phyloP scores from a whole-genome alignment of 2,113 vertebrate species.

The Sarotherodon lohbergeri region DNA sequence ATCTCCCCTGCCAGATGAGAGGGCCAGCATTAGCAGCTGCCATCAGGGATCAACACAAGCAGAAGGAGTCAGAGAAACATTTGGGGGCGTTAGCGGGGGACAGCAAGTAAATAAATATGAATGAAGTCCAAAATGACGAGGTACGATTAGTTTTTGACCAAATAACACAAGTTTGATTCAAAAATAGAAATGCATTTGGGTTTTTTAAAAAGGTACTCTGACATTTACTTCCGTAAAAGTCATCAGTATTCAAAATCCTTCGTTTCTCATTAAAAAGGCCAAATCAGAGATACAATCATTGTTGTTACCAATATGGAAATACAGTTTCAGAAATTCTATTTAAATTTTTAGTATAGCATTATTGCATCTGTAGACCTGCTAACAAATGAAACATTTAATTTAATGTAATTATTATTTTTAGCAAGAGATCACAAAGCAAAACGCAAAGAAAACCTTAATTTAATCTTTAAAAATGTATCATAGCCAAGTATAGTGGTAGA shows the following conservation, averaged over 20 bases:
- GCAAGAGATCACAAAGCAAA: neutral
- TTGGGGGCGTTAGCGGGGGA: neutral
- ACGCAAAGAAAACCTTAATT: neutral
- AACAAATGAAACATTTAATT: neutral
- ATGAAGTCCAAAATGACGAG: neutral
- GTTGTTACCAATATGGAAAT: neutral
- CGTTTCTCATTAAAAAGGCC: neutral
- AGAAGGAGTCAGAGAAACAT: neutral
- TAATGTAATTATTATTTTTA: neutral
- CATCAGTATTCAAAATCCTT: neutral
- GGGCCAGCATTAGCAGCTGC: neutral
- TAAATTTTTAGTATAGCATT: neutral
- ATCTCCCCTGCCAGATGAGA: neutral
- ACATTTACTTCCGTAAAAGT: neutral
- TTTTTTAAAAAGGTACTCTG: neutral
- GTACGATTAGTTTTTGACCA: neutral
- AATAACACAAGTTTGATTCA: neutral
- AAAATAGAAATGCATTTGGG: neutral
- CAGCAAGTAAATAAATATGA: constrained; percentile 6
- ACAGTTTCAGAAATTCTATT: neutral
- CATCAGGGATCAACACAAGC: constrained; percentile 6
- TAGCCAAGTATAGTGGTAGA: neutral
- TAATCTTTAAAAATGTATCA: neutral
- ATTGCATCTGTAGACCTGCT: neutral
- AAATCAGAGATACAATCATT: neutral